Conservation (phyloP, 2,797 vertebrate species). For the Sciurus carolinensis region DNA sequence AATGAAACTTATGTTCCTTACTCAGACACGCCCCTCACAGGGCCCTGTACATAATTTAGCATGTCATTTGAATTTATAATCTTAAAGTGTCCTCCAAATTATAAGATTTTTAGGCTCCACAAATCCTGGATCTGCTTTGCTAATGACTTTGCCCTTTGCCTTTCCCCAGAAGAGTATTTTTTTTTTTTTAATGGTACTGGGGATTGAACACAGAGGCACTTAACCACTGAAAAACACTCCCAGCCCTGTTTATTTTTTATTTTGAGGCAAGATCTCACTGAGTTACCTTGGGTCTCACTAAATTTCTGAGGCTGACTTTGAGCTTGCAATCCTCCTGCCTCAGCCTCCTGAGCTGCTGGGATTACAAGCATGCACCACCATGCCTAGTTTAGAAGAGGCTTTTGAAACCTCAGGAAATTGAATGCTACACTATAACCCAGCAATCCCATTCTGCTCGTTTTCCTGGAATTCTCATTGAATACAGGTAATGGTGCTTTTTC, state of each 20-base stretch:
- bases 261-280: no score
- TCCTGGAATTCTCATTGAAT: not conserved
- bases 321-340: no score
- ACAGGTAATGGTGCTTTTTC: not conserved
- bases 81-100: not conserved
- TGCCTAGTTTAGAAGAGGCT: not conserved
- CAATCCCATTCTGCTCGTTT: not conserved
- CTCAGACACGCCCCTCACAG: not conserved
- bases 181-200: no score
- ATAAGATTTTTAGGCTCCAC: not conserved
- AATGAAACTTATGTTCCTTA: not conserved
- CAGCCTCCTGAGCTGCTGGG: no score
- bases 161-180: not conserved
- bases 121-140: not conserved
- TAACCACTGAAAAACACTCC: no score
- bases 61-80: not conserved
- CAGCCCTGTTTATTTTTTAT: no score
- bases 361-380: not conserved
- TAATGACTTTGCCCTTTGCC: not conserved
- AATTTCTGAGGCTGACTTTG: no score
- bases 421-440: not conserved
- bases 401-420: not conserved
- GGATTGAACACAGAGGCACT: no score
- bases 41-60: not conserved
- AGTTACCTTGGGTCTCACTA: no score